Base-by-base conservation (phyloP, 2,797 vertebrate species). In the Cirrhinus molitorella region DNA sequence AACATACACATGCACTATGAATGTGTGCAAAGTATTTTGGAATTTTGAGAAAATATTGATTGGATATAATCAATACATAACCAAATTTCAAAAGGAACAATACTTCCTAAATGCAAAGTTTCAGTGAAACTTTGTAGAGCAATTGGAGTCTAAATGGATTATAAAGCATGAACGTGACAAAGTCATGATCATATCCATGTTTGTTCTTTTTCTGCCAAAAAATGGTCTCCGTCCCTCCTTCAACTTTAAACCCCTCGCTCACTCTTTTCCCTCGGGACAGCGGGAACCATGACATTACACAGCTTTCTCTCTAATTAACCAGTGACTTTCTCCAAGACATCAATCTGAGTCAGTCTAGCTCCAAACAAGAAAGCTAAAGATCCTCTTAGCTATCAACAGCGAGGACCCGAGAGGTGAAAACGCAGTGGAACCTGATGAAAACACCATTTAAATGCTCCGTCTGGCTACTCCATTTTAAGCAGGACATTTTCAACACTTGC, bases 401-500 rank as follows among this genome's bases (percentile, higher is more conserved):
- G 72, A 49, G 85, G 88, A 89, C 92, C 89, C 90, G 89, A 87
- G 89, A 88, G 82, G 84, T 91, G 90, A 89, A 89, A 89, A 87
- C 72, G 28, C 66, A 23, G 28, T 75, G 73, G 79, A 78, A 78
- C 74, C 83, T 84, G 88, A 92, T 93, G 92, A 94, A 93, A 94
- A 93, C 90, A 79, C 89, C 65, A 88, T 92, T 93, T 92, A 90
- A 90, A 88, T 89, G 73, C 21, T 37, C 23, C 87, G 85, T 89
- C 88, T 89, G 85, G 88, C 87, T 19, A 85, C 81, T 90, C 86
- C 88, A 79, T 91, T 92, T 94, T 89, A 91, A 92, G 87, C 89
- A 90, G 88, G 87, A 89, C 88, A 94, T 92, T 94, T 93, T 94
- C 92, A 94, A 93, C 93, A 93, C 94, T 93, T 89, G 91, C 87